Evolutionary conservation across 2,888 invertebrate genomes (phyloP), one percentile per base, ranked within the genome.

Genomic region (Homarus gammarus): DNA sequence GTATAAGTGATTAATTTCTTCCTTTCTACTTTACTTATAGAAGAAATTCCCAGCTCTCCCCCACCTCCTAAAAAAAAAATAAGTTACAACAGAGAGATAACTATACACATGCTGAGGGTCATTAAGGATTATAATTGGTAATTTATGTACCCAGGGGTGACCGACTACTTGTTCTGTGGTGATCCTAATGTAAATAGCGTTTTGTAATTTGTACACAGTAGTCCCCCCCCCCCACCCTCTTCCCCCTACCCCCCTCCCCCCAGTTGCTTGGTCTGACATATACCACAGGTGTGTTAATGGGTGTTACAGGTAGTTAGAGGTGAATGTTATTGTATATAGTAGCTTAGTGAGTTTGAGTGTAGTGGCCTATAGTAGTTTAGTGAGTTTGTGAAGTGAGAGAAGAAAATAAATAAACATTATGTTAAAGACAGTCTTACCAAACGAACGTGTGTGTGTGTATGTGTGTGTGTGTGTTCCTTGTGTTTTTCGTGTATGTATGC

Each of bases 131-230:
- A n/a, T n/a, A n/a, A n/a, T n/a, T n/a, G n/a, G n/a, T n/a, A n/a
- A n/a, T n/a, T n/a, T n/a, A n/a, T n/a, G n/a, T n/a, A n/a, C n/a
- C n/a, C n/a, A n/a, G n/a, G n/a, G n/a, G n/a, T n/a, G n/a, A n/a
- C n/a, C n/a, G 22, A 27, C 64, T 27, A 22, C 5, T 27, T 5
- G 64, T 27, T 64, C 64, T 6, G 6, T 64, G 64, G 31, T 27
- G 40, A 49, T 44, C 38, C 22, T 8, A 40, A 75, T 75, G 75
- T 75, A 75, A 15, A 75, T 75, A 75, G 44, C 40, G 44, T 75
- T 75, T 75, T 75, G 44, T 75, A 75, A 75, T 75, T 75, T 75
- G 75, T 75, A 75, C 75, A 75, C 44, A 27, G 38, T 44, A 44
- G 75, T n/a, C 70, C 36, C 18, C n/a, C n/a, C n/a, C n/a, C n/a